phyloP scores from a whole-genome alignment of 37 sponge, comb jelly and placozoan genomes.

The Aphrocallistes beatrix region DNA sequence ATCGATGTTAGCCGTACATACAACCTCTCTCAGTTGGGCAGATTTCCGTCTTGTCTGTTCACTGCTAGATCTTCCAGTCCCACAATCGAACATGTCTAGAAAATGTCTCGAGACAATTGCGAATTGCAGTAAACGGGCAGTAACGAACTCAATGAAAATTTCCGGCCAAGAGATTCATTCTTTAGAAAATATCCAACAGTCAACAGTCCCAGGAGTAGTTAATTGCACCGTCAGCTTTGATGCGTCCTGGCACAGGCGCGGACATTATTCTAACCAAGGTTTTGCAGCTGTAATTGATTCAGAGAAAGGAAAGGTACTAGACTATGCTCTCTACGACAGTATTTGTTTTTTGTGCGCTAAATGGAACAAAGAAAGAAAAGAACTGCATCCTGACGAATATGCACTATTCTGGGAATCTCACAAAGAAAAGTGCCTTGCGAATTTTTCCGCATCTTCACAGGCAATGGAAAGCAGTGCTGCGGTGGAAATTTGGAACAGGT shows the following conservation, averaged over 20 bases:
- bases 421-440: neutral
- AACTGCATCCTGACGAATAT: neutral
- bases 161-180: neutral
- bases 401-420: neutral
- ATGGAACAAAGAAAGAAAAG: neutral
- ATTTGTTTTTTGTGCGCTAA: neutral
- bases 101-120: neutral
- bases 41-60: neutral
- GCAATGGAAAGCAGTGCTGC: neutral
- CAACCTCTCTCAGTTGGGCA: neutral
- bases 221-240: neutral
- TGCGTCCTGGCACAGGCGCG: neutral
- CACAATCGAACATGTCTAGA: neutral
- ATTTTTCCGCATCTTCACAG: neutral
- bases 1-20: neutral
- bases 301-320: neutral
- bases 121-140: neutral
- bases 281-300: neutral
- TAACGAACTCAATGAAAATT: neutral
- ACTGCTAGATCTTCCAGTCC: neutral
- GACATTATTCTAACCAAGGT: too few relatives aligned
- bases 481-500: neutral
- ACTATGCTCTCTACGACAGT: neutral
- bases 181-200: neutral
- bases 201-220: neutral